Evolutionary conservation across 1,140 invertebrate species (phyloP).

Genomic region (Platorchestia sp.): DNA sequence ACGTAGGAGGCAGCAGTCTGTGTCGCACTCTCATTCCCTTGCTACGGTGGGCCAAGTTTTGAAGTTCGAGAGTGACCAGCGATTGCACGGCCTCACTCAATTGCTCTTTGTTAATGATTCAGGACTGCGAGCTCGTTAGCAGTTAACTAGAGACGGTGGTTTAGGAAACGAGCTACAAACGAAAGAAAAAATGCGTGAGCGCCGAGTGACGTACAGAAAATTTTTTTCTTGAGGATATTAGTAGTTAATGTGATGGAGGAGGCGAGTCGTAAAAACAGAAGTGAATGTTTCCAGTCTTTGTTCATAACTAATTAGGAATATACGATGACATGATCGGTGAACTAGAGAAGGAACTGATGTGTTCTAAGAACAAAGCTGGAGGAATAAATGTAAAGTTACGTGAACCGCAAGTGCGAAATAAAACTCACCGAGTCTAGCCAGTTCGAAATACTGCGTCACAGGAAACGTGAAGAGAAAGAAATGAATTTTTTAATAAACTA

Average conservation of each 20-base stretch:
- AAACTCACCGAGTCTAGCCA: too few species aligned
- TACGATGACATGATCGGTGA: too few species aligned
- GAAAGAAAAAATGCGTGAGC: background rate
- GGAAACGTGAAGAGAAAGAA: too few species aligned
- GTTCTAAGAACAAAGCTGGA: too few species aligned
- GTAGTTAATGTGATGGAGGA: background rate
- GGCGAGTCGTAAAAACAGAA: too few species aligned
- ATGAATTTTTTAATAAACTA: too few species aligned
- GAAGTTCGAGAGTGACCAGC: background rate
- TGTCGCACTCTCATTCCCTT: background rate
- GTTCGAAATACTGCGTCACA: too few species aligned
- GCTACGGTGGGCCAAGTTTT: background rate
- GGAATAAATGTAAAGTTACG: too few species aligned
- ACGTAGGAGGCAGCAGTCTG: background rate
- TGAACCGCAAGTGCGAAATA: too few species aligned
- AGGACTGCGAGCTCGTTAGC: background rate
- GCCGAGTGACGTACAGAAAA: background rate
- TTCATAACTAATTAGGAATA: too few species aligned
- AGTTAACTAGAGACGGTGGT: background rate
- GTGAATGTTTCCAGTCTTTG: too few species aligned
- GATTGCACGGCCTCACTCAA: background rate
- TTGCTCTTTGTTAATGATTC: background rate
- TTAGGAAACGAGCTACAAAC: background rate
- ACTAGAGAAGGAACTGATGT: too few species aligned
- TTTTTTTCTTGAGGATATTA: background rate